These are phyloP conservation scores for Podarcis cretensis DNA, from an alignment of 2,113 vertebrate species.

Conservation along the genomic window DNA sequence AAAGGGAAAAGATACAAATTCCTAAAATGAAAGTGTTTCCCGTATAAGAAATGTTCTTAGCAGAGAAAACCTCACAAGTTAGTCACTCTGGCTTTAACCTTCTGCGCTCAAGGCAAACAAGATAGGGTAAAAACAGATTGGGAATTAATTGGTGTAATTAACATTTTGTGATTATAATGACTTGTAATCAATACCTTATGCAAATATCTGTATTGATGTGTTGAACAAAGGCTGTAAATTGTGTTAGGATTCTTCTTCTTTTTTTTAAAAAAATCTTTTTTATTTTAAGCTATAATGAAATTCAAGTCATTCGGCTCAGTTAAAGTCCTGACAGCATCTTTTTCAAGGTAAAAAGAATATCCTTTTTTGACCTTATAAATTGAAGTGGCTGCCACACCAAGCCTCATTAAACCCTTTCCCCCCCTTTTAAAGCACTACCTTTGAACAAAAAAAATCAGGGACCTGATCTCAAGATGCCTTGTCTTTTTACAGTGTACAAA, in stretches of 20 bases:
- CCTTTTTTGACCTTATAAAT: constrained; percentile 62
- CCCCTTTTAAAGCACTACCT: constrained; percentile 27
- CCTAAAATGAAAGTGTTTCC: not conserved
- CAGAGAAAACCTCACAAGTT: constrained; percentile 81
- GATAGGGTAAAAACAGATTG: constrained; percentile 90
- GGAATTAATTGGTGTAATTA: constrained; percentile 99
- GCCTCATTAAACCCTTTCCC: constrained; percentile 48
- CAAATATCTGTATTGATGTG: constrained; percentile 90
- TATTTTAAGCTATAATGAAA: constrained; percentile 78
- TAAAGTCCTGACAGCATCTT: constrained; percentile 77
- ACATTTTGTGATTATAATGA: constrained; percentile 96
- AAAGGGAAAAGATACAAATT: not conserved
- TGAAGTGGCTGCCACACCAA: constrained; percentile 48
- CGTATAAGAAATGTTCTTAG: constrained; percentile 65
- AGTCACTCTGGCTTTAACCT: constrained; percentile 90
- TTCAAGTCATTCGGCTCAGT: constrained; percentile 75
- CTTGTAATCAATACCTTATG: constrained; percentile 93
- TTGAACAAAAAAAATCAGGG: constrained; percentile 23
- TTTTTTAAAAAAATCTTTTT: constrained; percentile 71
- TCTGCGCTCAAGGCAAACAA: constrained; percentile 84
- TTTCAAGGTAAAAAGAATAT: constrained; percentile 67
- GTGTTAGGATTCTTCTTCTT: constrained; percentile 76
- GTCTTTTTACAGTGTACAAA: not conserved
- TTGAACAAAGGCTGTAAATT: constrained; percentile 82
- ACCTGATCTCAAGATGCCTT: not conserved